Percentiles rank a stretch among this genome's conserved stretches.
Evolutionary conservation across 2,797 vertebrate genomes (phyloP).

Genomic region (Paratrypauchen microcephalus): DNA sequence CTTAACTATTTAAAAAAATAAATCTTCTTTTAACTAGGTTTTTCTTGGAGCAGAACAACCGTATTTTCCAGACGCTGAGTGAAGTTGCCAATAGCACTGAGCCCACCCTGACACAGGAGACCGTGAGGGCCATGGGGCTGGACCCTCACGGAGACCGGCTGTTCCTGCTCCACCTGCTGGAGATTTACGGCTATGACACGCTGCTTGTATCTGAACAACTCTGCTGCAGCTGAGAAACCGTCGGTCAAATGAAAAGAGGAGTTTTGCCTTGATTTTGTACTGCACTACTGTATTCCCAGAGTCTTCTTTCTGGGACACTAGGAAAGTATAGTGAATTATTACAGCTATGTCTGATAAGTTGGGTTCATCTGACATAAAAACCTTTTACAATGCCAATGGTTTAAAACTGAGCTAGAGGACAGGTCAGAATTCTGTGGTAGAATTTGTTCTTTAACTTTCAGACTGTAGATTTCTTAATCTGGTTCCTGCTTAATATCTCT

Average conservation of each 20-base stretch:
- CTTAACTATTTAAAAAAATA: background rate
- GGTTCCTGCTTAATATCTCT: too few relatives aligned
- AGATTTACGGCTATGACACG: constrained; percentile 92
- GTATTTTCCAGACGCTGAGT: constrained; percentile 91
- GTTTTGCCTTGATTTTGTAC: constrained; percentile 26
- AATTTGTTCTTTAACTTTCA: too few relatives aligned
- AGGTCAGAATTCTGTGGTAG: too few relatives aligned
- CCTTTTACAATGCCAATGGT: too few relatives aligned
- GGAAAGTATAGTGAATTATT: constrained; percentile 12
- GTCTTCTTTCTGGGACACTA: constrained; percentile 22
- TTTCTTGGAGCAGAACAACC: constrained; percentile 95
- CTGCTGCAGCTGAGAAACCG: constrained; percentile 84
- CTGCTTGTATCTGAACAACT: constrained; percentile 93
- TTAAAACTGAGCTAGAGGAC: too few relatives aligned
- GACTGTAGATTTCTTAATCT: too few relatives aligned
- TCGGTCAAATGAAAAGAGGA: constrained; percentile 3
- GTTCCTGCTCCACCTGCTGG: constrained; percentile 92
- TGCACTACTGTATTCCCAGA: constrained; percentile 36
- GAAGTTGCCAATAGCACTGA: constrained; percentile 90
- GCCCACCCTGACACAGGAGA: constrained; percentile 90
- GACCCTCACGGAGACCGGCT: constrained; percentile 91
- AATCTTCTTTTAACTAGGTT: constrained; percentile 73
- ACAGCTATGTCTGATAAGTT: constrained; percentile 8
- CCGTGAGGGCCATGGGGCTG: constrained; percentile 90
- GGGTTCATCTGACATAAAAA: too few relatives aligned